phyloP scores from a whole-genome alignment of 1,140 invertebrate species.

The Rhyzopertha dominica region DNA sequence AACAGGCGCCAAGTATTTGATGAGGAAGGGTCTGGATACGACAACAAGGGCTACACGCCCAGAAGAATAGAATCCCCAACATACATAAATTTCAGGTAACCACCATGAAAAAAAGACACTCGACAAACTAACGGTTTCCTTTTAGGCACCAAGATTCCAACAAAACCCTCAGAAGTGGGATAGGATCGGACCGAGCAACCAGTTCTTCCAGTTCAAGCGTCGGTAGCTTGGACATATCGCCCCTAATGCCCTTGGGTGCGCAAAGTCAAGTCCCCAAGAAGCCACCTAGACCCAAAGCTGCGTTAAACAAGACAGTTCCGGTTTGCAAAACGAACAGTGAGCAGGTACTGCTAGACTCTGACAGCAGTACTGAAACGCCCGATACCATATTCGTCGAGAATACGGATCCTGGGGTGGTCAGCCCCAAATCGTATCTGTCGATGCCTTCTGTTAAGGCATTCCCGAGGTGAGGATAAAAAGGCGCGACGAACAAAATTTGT shows the following conservation, averaged over 20 bases:
- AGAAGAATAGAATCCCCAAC: constrained; percentile 31
- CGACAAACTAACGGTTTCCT: too few species aligned
- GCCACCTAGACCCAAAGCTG: constrained; percentile 34
- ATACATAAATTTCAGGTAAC: constrained; percentile 41
- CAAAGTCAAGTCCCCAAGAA: constrained; percentile 30
- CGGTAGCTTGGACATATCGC: constrained; percentile 42
- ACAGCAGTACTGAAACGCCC: constrained; percentile 31
- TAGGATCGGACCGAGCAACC: constrained; percentile 17
- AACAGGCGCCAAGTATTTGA: constrained; percentile 17
- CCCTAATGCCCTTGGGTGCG: constrained; percentile 35
- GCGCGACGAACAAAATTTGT: constrained; percentile 10
- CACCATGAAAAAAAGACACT: too few species aligned
- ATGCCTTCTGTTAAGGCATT: constrained; percentile 78
- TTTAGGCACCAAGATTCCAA: constrained; percentile 31
- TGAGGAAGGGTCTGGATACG: constrained; percentile 24
- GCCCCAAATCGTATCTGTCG: constrained; percentile 68
- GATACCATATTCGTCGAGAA: constrained; percentile 27
- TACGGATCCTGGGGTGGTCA: constrained; percentile 46
- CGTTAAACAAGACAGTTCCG: constrained; percentile 38
- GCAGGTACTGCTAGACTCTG: constrained; percentile 30
- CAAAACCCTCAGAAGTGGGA: constrained; percentile 24
- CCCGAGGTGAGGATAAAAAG: constrained; percentile 49
- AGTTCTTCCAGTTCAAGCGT: constrained; percentile 29
- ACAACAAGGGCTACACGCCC: constrained; percentile 18
- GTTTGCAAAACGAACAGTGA: constrained; percentile 21